phyloP scores from a whole-genome alignment of 1,140 invertebrate species.

The Trachymyrmex cornetzi region DNA sequence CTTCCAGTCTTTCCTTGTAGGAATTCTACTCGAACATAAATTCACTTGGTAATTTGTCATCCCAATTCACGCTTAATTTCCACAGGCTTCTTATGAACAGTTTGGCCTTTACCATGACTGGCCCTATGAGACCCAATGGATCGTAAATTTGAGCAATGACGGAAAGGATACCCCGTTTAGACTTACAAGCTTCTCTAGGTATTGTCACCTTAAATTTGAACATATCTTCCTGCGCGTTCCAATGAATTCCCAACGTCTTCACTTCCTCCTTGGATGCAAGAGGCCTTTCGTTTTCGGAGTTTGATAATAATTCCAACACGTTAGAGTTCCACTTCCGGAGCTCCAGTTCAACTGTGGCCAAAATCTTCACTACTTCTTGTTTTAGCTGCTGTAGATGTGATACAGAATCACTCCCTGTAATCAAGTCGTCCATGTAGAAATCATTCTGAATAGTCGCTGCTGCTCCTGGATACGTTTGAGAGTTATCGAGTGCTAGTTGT shows the following conservation, averaged over 20 bases:
- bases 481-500: too few relatives aligned
- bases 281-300: not conserved
- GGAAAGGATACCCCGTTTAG: not conserved
- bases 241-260: constrained; percentile 1
- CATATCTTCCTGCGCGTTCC: not conserved
- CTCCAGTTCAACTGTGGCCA: constrained; percentile 29
- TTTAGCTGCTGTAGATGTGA: not conserved
- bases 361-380: not conserved
- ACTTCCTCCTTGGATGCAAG: not conserved
- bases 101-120: not conserved
- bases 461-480: too few relatives aligned
- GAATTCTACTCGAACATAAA: not conserved
- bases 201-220: constrained; percentile 1
- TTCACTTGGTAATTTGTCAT: not conserved
- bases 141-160: not conserved
- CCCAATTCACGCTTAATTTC: not conserved
- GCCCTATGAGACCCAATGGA: not conserved
- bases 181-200: not conserved
- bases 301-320: not conserved
- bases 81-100: not conserved
- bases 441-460: too few relatives aligned
- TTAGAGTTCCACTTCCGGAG: constrained; percentile 58
- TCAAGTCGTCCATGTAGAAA: too few relatives aligned
- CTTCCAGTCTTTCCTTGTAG: too few relatives aligned
- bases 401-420: too few relatives aligned